A percentile compares a stretch with the other conserved stretches of the same genome.
phyloP scores from a whole-genome alignment of 2,797 vertebrate species.

The Aplochiton taeniatus region DNA sequence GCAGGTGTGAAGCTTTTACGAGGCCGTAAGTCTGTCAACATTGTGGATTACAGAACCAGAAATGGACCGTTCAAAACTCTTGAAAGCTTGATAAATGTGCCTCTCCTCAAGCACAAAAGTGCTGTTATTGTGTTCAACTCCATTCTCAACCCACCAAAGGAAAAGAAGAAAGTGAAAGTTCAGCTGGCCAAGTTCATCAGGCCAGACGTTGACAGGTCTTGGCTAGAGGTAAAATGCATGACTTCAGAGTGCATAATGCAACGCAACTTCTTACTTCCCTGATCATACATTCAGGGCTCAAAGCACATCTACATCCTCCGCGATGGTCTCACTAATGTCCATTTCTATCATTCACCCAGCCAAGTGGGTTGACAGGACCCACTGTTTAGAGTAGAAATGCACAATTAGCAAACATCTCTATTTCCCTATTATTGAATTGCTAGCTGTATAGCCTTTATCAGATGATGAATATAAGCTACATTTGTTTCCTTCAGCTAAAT shows the following conservation, averaged over 20 bases:
- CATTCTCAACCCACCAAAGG: conserved; percentile 70
- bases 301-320: no score
- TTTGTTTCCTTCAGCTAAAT: no score
- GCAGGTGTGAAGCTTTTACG: conserved; percentile 64
- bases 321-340: no score
- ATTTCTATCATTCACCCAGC: no score
- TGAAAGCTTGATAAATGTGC: conserved; percentile 71
- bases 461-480: no score
- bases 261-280: background rate
- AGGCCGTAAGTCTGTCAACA: conserved; percentile 71
- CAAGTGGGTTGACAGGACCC: no score
- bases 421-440: no score
- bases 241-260: background rate
- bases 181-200: conserved; percentile 75
- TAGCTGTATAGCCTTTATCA: background rate
- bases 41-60: conserved; percentile 71
- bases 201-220: conserved; percentile 72
- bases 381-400: no score
- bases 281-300: no score
- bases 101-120: conserved; percentile 78
- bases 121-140: conserved; percentile 70
- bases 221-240: conserved; percentile 75
- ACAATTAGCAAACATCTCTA: no score
- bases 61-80: conserved; percentile 75
- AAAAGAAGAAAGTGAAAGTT: conserved; percentile 61